Evolutionary conservation across 2,797 vertebrate species (phyloP).

Genomic region (Crenichthys baileyi): DNA sequence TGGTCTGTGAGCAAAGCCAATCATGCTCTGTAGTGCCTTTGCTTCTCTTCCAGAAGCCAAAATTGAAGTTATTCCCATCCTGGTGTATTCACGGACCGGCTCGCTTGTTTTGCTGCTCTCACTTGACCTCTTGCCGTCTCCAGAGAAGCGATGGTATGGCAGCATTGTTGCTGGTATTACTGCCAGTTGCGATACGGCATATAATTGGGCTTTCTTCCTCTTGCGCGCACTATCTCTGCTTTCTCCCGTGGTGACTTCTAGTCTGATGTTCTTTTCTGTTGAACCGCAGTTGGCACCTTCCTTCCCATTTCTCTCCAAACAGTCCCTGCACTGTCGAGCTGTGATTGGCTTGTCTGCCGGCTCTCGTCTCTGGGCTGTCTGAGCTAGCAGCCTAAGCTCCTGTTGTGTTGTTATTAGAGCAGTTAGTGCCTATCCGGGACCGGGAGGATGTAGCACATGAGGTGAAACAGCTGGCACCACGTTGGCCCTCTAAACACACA

Average conservation of each 20-base stretch:
- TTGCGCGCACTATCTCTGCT: slow-evolving; percentile 36
- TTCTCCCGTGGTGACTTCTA: slow-evolving; percentile 61
- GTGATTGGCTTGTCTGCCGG: slow-evolving; percentile 60
- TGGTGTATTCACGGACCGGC: slow-evolving; percentile 58
- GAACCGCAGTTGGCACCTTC: slow-evolving; percentile 59
- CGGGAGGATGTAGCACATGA: slow-evolving; percentile 47
- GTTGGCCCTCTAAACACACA: slow-evolving; percentile 66
- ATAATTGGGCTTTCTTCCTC: slow-evolving; percentile 71
- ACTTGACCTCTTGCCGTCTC: slow-evolving; percentile 65
- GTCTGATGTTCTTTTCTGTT: slow-evolving; percentile 69
- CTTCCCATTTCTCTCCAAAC: slow-evolving; percentile 57
- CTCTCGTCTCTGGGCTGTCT: slow-evolving; percentile 49
- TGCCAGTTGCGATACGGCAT: slow-evolving; percentile 55
- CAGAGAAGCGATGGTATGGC: slow-evolving; percentile 45
- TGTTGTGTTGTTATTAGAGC: slow-evolving; percentile 73
- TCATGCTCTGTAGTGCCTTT: slow-evolving; percentile 37
- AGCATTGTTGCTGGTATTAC: slow-evolving; percentile 60
- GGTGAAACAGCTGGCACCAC: slow-evolving; percentile 74
- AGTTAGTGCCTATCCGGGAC: slow-evolving; percentile 69
- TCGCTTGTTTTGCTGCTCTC: slow-evolving; percentile 67
- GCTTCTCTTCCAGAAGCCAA: slow-evolving; percentile 48
- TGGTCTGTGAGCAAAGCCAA: slow-evolving; percentile 18
- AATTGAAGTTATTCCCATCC: slow-evolving; percentile 59
- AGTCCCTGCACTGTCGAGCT: slow-evolving; percentile 50
- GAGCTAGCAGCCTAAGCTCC: slow-evolving; percentile 58